phyloP scores from a whole-genome alignment of 2,888 invertebrate species.

The Acleris literana region DNA sequence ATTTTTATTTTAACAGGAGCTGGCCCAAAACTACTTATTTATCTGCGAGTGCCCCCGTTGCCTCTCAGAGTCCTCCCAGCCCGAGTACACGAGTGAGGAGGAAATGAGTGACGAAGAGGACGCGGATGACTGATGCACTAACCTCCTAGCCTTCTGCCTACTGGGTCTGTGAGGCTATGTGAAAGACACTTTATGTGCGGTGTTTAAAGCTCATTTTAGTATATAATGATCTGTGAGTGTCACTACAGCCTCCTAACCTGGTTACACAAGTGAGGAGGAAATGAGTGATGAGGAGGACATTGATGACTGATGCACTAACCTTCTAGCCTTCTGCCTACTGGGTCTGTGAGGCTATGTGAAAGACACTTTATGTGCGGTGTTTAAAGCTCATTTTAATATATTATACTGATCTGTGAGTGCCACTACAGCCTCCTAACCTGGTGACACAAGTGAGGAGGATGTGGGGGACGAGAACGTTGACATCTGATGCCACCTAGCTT shows the following conservation, averaged over 20 bases:
- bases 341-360: conserved; percentile 57
- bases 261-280: conserved; percentile 93
- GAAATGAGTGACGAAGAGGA: conserved; percentile 85
- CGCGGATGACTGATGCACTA: conserved; percentile 80
- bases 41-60: conserved; percentile 93
- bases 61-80: conserved; percentile 87
- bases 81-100: conserved; percentile 93
- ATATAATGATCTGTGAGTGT: conserved; percentile 91
- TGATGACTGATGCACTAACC: conserved; percentile 80
- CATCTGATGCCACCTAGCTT: conserved; percentile 80
- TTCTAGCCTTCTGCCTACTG: conserved; percentile 76
- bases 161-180: conserved; percentile 62
- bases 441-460: conserved; percentile 93
- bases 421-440: conserved; percentile 91
- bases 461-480: conserved; percentile 81
- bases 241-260: conserved; percentile 87
- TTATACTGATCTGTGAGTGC: conserved; percentile 92
- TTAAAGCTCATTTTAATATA: not conserved
- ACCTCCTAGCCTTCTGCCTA: conserved; percentile 75
- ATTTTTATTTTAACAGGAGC: conserved; percentile 54
- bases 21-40: conserved; percentile 92
- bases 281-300: conserved; percentile 81
- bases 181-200: conserved; percentile 9
- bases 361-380: conserved; percentile 9
- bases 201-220: not conserved